Percentiles rank a stretch among this genome's conserved stretches.
Conservation (phyloP, 2,797 vertebrate genomes). For the Erpetoichthys calabaricus region DNA sequence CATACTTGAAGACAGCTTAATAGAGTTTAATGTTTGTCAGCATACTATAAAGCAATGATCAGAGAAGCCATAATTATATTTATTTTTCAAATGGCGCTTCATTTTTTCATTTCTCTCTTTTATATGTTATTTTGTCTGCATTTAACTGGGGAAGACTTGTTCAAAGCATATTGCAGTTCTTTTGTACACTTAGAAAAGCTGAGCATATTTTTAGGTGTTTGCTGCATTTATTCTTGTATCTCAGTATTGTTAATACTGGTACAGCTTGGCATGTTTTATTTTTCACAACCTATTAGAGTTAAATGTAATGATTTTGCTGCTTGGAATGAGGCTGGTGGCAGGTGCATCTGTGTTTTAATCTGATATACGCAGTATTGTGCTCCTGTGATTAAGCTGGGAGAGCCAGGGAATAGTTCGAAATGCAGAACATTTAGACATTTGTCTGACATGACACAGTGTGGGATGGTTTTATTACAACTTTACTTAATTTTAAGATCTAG, state of each 20-base stretch:
- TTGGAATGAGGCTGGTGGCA: not conserved
- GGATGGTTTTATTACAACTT: no score
- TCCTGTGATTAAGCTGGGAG: not conserved
- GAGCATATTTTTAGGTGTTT: not conserved
- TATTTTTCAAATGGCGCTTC: slow-evolving; percentile 34
- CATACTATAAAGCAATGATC: slow-evolving; percentile 57
- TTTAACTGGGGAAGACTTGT: slow-evolving; percentile 5
- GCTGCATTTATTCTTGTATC: not conserved
- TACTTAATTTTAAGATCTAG: no score
- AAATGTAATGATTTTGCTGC: slow-evolving; percentile 1
- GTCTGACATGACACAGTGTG: no score
- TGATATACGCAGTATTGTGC: not conserved
- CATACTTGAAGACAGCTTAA: slow-evolving; percentile 98
- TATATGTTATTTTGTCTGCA: not conserved
- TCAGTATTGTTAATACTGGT: not conserved
- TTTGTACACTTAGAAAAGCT: not conserved
- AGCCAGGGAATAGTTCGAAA: no score
- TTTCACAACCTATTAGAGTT: not conserved
- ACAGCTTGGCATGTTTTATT: not conserved
- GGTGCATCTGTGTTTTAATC: slow-evolving; percentile 5
- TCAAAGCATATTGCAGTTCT: not conserved
- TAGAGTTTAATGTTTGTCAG: slow-evolving; percentile 86
- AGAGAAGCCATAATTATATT: slow-evolving; percentile 36
- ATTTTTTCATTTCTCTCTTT: slow-evolving; percentile 14
- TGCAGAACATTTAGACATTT: no score